These are phyloP conservation scores for Drosophila falleni DNA, from an alignment of 2,888 invertebrate species.

Conservation along the genomic window DNA sequence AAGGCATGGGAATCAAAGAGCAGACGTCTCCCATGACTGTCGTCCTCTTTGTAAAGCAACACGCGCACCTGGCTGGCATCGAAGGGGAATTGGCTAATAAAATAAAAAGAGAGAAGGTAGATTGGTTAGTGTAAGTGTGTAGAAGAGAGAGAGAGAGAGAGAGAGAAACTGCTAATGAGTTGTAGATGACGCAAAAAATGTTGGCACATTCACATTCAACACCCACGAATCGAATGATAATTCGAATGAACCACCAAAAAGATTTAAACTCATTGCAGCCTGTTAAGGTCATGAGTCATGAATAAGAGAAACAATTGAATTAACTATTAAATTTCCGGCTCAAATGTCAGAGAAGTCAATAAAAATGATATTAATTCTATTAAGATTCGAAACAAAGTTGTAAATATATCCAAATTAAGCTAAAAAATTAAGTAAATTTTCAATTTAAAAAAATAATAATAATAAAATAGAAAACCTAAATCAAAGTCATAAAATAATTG, in stretches of 20 bases:
- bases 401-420: neutral
- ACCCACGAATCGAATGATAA: conserved; percentile 19
- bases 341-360: neutral
- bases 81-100: conserved; percentile 87
- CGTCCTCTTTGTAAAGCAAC: conserved; percentile 94
- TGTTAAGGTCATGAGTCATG: conserved; percentile 20
- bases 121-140: neutral
- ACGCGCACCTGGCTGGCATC: conserved; percentile 91
- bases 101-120: neutral
- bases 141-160: neutral
- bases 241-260: conserved; percentile 5
- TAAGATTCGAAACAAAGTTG: neutral
- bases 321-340: neutral
- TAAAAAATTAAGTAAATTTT: neutral
- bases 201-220: conserved; percentile 28
- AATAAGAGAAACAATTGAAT: neutral
- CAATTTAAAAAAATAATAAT: neutral
- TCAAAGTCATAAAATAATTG: too few species aligned
- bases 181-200: conserved; percentile 32
- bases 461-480: neutral
- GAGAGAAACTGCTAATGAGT: neutral
- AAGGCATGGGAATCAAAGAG: conserved; percentile 93
- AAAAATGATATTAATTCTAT: neutral
- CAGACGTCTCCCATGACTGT: conserved; percentile 91
- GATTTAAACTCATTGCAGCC: neutral